These are phyloP conservation scores for Cheirogaleus medius DNA, from an alignment of 2,113 vertebrate genomes.

Conservation along the genomic window DNA sequence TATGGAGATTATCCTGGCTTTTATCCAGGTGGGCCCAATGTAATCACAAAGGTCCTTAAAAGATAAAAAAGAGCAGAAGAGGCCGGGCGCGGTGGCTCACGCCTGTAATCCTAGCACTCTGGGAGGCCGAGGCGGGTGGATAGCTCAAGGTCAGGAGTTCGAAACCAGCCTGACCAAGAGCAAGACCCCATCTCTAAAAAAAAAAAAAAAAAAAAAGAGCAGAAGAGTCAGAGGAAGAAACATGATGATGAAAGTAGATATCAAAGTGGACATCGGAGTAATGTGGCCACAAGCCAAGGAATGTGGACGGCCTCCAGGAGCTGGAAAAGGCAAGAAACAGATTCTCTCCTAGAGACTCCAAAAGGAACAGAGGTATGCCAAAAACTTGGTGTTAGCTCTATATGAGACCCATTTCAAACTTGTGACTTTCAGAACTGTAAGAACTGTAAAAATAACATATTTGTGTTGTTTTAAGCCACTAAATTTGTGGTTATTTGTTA, in stretches of 20 bases:
- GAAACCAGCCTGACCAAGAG: no score
- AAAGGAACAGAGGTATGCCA: not conserved
- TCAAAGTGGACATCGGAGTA: not conserved
- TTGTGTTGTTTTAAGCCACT: not conserved
- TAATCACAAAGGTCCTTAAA: not conserved
- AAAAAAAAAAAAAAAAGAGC: not conserved
- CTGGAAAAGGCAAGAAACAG: not conserved
- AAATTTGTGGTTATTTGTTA: not conserved
- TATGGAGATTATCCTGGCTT: not conserved
- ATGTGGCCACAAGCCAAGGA: not conserved
- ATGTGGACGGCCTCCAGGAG: not conserved
- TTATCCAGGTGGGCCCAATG: not conserved
- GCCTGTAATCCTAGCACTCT: no score
- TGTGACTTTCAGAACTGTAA: not conserved
- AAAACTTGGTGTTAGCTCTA: not conserved
- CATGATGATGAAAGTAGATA: not conserved
- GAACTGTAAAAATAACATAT: not conserved
- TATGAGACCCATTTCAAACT: not conserved
- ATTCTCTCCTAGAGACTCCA: not conserved
- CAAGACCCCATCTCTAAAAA: no score
- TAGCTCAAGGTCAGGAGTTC: no score
- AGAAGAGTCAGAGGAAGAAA: not conserved
- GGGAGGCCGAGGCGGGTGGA: no score
- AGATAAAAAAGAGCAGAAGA: not conserved
- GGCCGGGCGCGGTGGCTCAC: no score